phyloP scores from a whole-genome alignment of 2,797 vertebrate species.

The Sardinella longiceps region DNA sequence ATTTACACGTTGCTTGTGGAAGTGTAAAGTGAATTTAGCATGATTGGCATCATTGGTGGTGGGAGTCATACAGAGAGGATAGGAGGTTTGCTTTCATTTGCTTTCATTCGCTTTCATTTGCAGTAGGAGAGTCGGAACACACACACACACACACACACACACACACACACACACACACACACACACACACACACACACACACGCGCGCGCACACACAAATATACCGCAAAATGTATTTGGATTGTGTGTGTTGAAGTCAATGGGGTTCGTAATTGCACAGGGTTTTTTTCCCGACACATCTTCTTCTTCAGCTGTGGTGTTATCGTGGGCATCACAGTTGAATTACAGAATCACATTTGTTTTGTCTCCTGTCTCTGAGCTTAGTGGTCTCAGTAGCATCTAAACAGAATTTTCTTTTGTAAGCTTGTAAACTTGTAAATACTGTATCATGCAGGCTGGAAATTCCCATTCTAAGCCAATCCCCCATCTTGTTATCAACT shows the following conservation, averaged over 20 bases:
- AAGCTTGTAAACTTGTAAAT: background rate
- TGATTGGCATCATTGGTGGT: background rate
- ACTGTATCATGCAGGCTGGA: no score
- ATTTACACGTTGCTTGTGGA: constrained; percentile 40
- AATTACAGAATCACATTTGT: background rate
- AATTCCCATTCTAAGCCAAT: background rate
- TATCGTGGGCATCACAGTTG: no score
- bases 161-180: background rate
- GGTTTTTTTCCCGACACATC: background rate
- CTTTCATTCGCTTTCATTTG: background rate
- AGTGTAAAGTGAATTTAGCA: constrained; percentile 28
- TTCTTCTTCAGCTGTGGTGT: background rate
- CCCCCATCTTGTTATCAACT: background rate
- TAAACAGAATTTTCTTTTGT: background rate
- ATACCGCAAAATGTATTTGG: background rate
- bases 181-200: background rate
- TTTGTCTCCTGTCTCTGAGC: background rate
- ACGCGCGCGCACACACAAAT: background rate
- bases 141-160: background rate
- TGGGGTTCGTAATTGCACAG: background rate
- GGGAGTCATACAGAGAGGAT: background rate
- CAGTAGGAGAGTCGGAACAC: background rate
- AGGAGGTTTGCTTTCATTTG: background rate
- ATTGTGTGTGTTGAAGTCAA: background rate
- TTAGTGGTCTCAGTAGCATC: background rate